phyloP scores from a whole-genome alignment of 2,888 invertebrate genomes.

The Caenorhabditis japonica region DNA sequence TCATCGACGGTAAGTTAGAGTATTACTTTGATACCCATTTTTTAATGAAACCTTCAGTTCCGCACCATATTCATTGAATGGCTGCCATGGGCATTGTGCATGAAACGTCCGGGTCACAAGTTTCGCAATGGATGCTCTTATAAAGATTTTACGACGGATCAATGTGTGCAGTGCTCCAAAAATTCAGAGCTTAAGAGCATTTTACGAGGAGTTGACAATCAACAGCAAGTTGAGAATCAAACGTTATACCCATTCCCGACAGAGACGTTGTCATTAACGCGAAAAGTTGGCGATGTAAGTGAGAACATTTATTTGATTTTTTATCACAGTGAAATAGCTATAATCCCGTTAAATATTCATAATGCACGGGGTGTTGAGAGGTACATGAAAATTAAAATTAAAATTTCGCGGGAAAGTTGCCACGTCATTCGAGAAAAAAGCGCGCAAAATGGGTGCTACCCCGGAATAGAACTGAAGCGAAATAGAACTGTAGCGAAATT shows the following conservation, averaged over 20 bases:
- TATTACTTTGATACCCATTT: neutral
- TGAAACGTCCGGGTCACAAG: conserved; percentile 64
- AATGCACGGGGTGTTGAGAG: no score
- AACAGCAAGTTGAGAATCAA: conserved; percentile 19
- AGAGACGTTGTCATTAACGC: conserved; percentile 48
- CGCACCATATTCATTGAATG: conserved; percentile 65
- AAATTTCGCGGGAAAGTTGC: no score
- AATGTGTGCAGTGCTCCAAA: conserved; percentile 55
- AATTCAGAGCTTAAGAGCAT: conserved; percentile 49
- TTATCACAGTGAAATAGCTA: no score
- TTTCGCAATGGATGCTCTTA: conserved; percentile 42
- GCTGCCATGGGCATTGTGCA: conserved; percentile 67
- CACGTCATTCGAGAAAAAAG: no score
- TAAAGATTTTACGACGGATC: conserved; percentile 25
- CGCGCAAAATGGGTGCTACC: no score
- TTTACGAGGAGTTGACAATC: conserved; percentile 28
- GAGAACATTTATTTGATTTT: no score
- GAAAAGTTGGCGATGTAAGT: conserved; percentile 62
- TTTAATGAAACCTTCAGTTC: conserved; percentile 49
- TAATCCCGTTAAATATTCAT: no score
- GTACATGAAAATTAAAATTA: no score
- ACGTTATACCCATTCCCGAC: conserved; percentile 39
- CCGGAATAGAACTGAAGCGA: no score
- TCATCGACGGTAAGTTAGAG: conserved; percentile 36
- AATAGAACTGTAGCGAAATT: no score